These are phyloP conservation scores for Chromoteleia sp. DNA, from an alignment of 2,888 invertebrate genomes.

Conservation along the genomic window DNA sequence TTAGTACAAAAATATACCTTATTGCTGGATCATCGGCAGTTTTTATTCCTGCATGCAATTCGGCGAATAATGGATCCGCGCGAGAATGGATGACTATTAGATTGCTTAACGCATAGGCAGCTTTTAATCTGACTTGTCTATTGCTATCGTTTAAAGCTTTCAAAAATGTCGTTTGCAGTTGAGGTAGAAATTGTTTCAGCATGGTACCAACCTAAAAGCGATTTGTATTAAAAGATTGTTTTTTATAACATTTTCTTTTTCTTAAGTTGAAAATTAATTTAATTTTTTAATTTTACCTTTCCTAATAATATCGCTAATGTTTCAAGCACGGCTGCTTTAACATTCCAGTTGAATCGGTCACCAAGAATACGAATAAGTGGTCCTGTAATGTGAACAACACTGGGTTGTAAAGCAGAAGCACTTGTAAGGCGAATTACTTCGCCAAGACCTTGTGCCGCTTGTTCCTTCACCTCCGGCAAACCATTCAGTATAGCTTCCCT, in stretches of 20 bases:
- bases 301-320: slow-evolving; percentile 95
- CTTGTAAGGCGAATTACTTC: slow-evolving; percentile 93
- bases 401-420: slow-evolving; percentile 95
- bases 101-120: slow-evolving; percentile 94
- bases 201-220: slow-evolving; percentile 92
- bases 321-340: slow-evolving; percentile 98
- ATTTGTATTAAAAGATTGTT: not conserved
- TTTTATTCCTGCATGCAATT: slow-evolving; percentile 94
- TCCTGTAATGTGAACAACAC: slow-evolving; percentile 98
- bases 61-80: slow-evolving; percentile 97
- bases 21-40: slow-evolving; percentile 93
- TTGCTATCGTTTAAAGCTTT: slow-evolving; percentile 97
- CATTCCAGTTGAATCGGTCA: slow-evolving; percentile 96
- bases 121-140: slow-evolving; percentile 94
- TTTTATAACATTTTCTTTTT: not conserved
- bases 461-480: slow-evolving; percentile 97
- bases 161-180: slow-evolving; percentile 98
- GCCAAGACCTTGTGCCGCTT: slow-evolving; percentile 94
- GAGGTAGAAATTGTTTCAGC: slow-evolving; percentile 99
- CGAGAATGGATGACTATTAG: slow-evolving; percentile 96
- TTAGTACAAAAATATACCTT: slow-evolving; percentile 83
- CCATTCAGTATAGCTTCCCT: slow-evolving; percentile 98
- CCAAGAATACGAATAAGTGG: slow-evolving; percentile 99
- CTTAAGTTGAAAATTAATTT: slow-evolving; percentile 1
- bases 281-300: slow-evolving; percentile 87